A percentile compares a stretch with the other conserved stretches of the same genome.
These are phyloP conservation scores for Reticulitermes lucifugus DNA, from an alignment of 2,888 invertebrate genomes.

Conservation along the genomic window DNA sequence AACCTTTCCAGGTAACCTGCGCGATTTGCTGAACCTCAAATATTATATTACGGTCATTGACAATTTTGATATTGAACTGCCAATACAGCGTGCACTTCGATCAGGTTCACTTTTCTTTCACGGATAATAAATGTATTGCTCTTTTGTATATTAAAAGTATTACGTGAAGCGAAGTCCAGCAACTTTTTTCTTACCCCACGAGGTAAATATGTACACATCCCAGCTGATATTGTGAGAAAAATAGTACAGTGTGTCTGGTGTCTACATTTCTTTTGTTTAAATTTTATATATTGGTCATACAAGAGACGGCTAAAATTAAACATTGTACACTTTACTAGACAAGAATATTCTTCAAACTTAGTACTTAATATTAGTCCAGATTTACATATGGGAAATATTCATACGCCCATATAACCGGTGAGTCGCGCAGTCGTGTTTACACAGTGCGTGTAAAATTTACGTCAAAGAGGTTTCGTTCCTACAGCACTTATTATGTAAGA, in stretches of 20 bases:
- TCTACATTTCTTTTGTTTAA: background rate
- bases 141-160: slow-evolving; percentile 19
- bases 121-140: background rate
- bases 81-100: background rate
- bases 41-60: background rate
- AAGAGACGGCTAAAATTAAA: background rate
- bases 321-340: background rate
- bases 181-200: slow-evolving; percentile 31
- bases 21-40: background rate
- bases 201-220: slow-evolving; percentile 40
- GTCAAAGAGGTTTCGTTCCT: slow-evolving; percentile 53
- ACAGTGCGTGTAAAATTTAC: slow-evolving; percentile 53
- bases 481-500: slow-evolving; percentile 50
- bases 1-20: slow-evolving; percentile 24
- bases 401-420: slow-evolving; percentile 52
- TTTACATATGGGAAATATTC: slow-evolving; percentile 41
- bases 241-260: slow-evolving; percentile 40
- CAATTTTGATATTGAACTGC: background rate
- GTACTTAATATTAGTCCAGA: background rate
- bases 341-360: background rate
- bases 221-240: slow-evolving; percentile 50
- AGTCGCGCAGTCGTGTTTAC: slow-evolving; percentile 54
- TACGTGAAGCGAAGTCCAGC: background rate
- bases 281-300: background rate
- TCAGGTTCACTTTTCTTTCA: background rate